These are phyloP conservation scores for Synanthedon vespiformis DNA, from an alignment of 2,888 invertebrate genomes.

Conservation along the genomic window DNA sequence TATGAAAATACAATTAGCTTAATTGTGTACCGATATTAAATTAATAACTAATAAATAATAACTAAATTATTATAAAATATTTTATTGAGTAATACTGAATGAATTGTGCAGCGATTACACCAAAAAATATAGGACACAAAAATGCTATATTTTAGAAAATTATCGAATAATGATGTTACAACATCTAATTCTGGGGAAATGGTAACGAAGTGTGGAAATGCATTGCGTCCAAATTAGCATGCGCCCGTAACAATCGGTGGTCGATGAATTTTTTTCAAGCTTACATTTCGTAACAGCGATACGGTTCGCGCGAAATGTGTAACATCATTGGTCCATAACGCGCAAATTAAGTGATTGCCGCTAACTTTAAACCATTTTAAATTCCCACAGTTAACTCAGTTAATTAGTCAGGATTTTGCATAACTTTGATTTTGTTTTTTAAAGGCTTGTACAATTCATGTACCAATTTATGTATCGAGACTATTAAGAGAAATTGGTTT, in stretches of 20 bases:
- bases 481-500: too few relatives aligned
- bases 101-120: too few relatives aligned
- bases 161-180: not conserved
- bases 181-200: slow-evolving; percentile 13
- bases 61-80: too few relatives aligned
- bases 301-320: slow-evolving; percentile 57
- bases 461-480: too few relatives aligned
- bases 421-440: not conserved
- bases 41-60: too few relatives aligned
- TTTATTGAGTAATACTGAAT: too few relatives aligned
- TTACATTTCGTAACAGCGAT: slow-evolving; percentile 44
- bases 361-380: not conserved
- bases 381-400: not conserved
- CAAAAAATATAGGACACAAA: not conserved
- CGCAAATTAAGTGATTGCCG: slow-evolving; percentile 3
- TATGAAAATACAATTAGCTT: too few relatives aligned
- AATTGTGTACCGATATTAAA: too few relatives aligned
- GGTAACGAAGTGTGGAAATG: slow-evolving; percentile 26
- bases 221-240: slow-evolving; percentile 51
- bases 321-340: slow-evolving; percentile 53
- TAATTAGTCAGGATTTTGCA: not conserved
- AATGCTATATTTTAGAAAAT: not conserved
- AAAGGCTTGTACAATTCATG: too few relatives aligned
- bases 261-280: slow-evolving; percentile 40
- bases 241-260: slow-evolving; percentile 39